phyloP scores from a whole-genome alignment of 2,888 invertebrate genomes.

The Oasisia sp. region DNA sequence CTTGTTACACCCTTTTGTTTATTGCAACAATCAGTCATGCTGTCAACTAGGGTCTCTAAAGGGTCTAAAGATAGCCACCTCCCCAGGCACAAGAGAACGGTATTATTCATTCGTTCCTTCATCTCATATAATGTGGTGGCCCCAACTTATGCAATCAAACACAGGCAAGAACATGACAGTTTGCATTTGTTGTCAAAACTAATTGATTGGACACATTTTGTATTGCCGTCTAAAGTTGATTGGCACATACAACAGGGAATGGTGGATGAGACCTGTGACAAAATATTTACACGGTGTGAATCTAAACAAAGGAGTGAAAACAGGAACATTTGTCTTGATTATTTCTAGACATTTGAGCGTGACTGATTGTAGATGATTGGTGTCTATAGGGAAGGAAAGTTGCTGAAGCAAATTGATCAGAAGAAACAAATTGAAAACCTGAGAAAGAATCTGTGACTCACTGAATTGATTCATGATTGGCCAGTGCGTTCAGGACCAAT shows the following conservation, averaged over 20 bases:
- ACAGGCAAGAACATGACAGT: neutral
- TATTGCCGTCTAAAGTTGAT: neutral
- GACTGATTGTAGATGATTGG: neutral
- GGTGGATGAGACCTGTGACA: neutral
- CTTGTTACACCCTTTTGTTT: neutral
- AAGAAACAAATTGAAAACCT: constrained; percentile 14
- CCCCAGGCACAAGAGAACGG: neutral
- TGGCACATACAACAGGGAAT: neutral
- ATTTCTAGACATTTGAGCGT: neutral
- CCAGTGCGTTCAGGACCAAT: neutral
- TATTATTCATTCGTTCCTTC: neutral
- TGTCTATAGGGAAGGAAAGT: neutral
- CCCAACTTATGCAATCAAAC: neutral
- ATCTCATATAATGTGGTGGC: no score
- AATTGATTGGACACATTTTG: neutral
- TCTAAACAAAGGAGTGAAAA: neutral
- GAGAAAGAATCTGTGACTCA: neutral
- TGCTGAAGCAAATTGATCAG: constrained; percentile 17
- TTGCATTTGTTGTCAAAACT: neutral
- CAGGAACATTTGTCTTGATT: neutral
- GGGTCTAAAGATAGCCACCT: neutral
- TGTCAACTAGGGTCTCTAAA: neutral
- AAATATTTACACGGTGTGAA: neutral
- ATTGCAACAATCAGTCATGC: neutral
- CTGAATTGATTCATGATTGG: neutral